These are phyloP conservation scores for Scomber colias DNA, from an alignment of 2,113 vertebrate species.

Conservation along the genomic window DNA sequence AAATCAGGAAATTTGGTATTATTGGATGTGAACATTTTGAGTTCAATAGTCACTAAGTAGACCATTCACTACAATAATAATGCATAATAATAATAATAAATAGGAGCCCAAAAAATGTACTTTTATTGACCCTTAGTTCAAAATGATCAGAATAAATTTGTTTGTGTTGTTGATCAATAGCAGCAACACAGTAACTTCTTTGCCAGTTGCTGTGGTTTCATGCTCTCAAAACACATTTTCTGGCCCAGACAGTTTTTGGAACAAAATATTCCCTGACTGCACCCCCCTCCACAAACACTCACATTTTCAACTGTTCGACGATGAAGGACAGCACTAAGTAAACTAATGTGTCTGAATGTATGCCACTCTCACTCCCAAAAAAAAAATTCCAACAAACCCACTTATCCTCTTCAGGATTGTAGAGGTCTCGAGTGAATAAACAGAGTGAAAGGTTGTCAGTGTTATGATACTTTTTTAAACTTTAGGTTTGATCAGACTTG, in stretches of 20 bases:
- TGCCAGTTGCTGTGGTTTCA: constrained; percentile 21
- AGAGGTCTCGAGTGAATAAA: not conserved
- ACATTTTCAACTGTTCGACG: no score
- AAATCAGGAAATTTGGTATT: no score
- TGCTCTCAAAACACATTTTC: constrained; percentile 34
- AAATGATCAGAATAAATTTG: constrained; percentile 21
- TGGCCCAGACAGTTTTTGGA: constrained; percentile 9
- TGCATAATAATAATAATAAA: not conserved
- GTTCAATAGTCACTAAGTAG: not conserved
- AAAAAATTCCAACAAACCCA: constrained; percentile 10
- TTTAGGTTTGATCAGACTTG: not conserved
- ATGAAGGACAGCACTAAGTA: no score
- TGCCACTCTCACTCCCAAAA: constrained; percentile 2
- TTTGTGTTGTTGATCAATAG: constrained; percentile 36
- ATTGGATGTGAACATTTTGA: no score
- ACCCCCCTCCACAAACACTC: no score
- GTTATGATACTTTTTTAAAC: not conserved
- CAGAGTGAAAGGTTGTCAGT: not conserved
- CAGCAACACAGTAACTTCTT: not conserved
- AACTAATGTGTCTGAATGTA: not conserved
- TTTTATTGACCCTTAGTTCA: constrained; percentile 14
- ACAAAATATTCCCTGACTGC: constrained; percentile 13
- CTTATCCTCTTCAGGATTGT: not conserved
- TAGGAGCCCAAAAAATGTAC: constrained; percentile 2
- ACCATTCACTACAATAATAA: not conserved